phyloP scores from a whole-genome alignment of 2,888 invertebrate species.

The Plagodis pulveraria region DNA sequence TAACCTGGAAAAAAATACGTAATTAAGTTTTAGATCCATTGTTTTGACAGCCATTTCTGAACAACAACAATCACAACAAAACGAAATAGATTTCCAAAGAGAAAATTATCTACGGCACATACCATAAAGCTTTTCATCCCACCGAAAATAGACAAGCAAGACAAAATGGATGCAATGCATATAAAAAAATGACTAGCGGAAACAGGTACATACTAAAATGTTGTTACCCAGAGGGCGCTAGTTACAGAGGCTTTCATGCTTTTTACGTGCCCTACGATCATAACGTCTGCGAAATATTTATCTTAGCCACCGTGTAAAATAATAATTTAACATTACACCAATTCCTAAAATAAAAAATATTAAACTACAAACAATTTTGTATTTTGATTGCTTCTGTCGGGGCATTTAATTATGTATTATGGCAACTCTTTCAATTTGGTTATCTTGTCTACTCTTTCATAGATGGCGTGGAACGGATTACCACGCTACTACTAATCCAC shows the following conservation, averaged over 20 bases:
- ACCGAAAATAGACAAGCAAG: slow-evolving; percentile 78
- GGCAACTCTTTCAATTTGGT: too few species aligned
- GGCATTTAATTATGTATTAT: too few species aligned
- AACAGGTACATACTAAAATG: not conserved
- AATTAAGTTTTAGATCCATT: slow-evolving; percentile 59
- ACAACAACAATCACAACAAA: slow-evolving; percentile 68
- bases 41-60: slow-evolving; percentile 62
- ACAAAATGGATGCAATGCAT: slow-evolving; percentile 68
- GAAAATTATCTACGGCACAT: slow-evolving; percentile 84
- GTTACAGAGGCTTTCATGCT: too few species aligned
- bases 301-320: too few species aligned
- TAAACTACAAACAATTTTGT: too few species aligned
- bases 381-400: too few species aligned
- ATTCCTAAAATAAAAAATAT: too few species aligned
- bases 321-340: too few species aligned
- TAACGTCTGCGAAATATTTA: too few species aligned
- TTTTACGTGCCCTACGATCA: too few species aligned
- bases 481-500: slow-evolving; percentile 1
- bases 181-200: slow-evolving; percentile 16
- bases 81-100: slow-evolving; percentile 72
- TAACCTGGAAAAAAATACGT: slow-evolving; percentile 66
- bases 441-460: slow-evolving; percentile 1
- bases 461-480: slow-evolving; percentile 10
- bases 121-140: slow-evolving; percentile 80
- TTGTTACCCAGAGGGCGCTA: not conserved